Conservation (phyloP, 2,888 invertebrate genomes). For the Amiota communis region DNA sequence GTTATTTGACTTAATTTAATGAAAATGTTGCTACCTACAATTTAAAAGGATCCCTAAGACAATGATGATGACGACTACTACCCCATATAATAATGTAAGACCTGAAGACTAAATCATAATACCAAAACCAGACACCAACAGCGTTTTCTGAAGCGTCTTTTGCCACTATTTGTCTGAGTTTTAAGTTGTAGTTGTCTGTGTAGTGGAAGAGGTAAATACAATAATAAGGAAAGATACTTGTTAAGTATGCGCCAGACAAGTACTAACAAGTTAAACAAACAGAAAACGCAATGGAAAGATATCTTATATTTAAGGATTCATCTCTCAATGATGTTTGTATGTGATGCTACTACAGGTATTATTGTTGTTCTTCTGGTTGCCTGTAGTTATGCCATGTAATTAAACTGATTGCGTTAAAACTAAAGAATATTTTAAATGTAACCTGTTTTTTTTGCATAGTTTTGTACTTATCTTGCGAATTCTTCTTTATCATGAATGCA, state of each 20-base stretch:
- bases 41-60: constrained; percentile 49
- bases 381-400: constrained; percentile 42
- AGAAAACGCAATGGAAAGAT: constrained; percentile 16
- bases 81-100: background rate
- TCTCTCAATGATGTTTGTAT: no score
- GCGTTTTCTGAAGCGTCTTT: constrained; percentile 42
- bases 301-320: no score
- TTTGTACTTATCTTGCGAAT: background rate
- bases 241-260: constrained; percentile 49
- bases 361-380: constrained; percentile 26
- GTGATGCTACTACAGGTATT: background rate
- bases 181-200: background rate
- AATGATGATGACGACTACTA: constrained; percentile 43
- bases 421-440: constrained; percentile 22
- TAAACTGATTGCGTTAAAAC: constrained; percentile 44
- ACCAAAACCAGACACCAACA: constrained; percentile 16
- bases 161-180: background rate
- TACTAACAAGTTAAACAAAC: constrained; percentile 52
- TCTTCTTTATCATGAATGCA: constrained; percentile 9
- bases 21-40: constrained; percentile 67
- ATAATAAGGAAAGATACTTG: constrained; percentile 30
- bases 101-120: constrained; percentile 50
- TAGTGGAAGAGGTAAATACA: background rate
- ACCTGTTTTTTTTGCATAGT: background rate
- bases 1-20: constrained; percentile 64